phyloP scores from a whole-genome alignment of 2,888 invertebrate genomes.

The Ferrisia virgata region DNA sequence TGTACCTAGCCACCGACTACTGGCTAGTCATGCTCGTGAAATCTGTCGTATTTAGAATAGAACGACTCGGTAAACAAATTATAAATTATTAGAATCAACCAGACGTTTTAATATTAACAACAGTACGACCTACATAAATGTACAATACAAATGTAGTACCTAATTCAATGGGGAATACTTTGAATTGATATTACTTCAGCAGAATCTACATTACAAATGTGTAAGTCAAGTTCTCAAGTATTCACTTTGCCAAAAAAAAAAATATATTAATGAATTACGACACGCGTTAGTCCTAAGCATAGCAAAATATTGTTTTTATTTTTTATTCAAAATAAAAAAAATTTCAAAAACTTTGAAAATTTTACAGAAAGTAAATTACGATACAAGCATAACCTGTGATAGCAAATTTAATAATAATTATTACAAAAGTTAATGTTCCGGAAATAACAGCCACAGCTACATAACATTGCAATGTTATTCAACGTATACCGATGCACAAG shows the following conservation, averaged over 20 bases:
- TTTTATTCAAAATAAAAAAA: too few relatives aligned
- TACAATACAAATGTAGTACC: not conserved
- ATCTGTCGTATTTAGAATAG: not conserved
- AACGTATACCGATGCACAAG: too few relatives aligned
- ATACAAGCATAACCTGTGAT: not conserved
- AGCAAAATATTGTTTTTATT: too few relatives aligned
- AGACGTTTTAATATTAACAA: not conserved
- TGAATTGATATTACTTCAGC: not conserved
- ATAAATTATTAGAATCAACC: not conserved
- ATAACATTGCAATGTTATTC: not conserved
- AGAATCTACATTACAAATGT: not conserved
- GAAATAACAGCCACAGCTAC: too few relatives aligned
- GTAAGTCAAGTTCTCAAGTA: too few relatives aligned
- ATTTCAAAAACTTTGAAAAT: too few relatives aligned
- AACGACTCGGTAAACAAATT: conserved; percentile 6
- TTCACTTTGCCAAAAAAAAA: not conserved
- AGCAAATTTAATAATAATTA: not conserved
- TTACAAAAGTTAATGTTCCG: not conserved
- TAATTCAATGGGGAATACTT: not conserved
- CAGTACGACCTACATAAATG: not conserved
- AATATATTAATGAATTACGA: too few relatives aligned
- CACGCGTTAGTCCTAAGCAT: not conserved
- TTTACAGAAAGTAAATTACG: too few relatives aligned
- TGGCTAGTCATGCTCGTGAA: not conserved
- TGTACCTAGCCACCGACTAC: too few relatives aligned